Percentiles rank a stretch among this genome's conserved stretches.
These are phyloP conservation scores for Sander lucioperca DNA, from an alignment of 2,113 vertebrate species.

Conservation along the genomic window DNA sequence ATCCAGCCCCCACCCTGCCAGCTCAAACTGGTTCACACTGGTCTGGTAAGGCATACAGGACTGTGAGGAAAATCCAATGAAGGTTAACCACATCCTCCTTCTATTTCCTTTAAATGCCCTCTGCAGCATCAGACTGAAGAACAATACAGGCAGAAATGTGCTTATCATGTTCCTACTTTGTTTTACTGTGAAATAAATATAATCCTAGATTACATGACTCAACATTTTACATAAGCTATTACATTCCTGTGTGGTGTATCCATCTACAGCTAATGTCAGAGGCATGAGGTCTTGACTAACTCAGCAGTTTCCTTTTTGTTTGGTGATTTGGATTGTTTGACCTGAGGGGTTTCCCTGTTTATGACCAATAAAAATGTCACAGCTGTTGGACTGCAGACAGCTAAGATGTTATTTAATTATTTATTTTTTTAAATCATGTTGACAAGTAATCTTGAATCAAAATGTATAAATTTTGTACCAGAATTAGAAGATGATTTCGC, in stretches of 20 bases:
- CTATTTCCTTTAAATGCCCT: constrained; percentile 28
- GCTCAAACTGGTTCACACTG: constrained; percentile 80
- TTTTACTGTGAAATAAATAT: background rate
- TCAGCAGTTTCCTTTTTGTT: background rate
- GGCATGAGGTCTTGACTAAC: background rate
- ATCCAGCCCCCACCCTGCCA: constrained; percentile 14
- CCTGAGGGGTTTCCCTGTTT: constrained; percentile 4
- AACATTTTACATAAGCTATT: background rate
- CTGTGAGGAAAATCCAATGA: constrained; percentile 55
- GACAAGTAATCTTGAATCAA: background rate
- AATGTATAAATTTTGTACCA: background rate
- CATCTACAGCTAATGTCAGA: background rate
- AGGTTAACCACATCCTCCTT: constrained; percentile 63
- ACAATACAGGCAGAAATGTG: background rate
- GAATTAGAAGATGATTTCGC: background rate
- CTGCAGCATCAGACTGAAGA: constrained; percentile 40
- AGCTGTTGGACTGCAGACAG: background rate
- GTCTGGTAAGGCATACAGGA: constrained; percentile 59
- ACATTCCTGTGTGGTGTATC: background rate
- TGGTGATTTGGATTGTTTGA: background rate
- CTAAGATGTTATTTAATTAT: background rate
- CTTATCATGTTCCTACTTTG: background rate
- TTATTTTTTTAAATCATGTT: no score
- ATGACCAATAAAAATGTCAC: constrained; percentile 7
- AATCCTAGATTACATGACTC: constrained; percentile 42